phyloP scores from a whole-genome alignment of 1,140 invertebrate species.

The Monochamus saltuarius region DNA sequence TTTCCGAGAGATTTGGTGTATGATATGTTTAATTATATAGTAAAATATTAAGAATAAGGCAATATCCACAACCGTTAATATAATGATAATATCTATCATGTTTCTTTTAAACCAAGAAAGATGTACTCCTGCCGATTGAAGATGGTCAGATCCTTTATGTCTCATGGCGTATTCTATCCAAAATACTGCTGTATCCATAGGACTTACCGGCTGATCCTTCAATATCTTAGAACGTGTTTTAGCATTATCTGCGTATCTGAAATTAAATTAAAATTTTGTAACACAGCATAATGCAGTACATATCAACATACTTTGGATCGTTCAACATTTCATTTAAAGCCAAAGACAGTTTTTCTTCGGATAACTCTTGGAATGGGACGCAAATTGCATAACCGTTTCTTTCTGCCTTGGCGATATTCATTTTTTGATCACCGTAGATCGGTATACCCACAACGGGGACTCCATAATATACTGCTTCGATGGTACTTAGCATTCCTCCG shows the following conservation, averaged over 20 bases:
- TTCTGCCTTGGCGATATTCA: constrained; percentile 42
- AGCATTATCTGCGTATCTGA: constrained; percentile 47
- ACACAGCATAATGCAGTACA: neutral
- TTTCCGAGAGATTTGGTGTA: neutral
- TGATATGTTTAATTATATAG: neutral
- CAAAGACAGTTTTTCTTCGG: constrained; percentile 39
- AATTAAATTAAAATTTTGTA: constrained; percentile 17
- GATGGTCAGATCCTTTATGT: constrained; percentile 50
- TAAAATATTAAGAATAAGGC: constrained; percentile 1
- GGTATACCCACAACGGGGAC: constrained; percentile 55
- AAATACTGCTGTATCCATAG: constrained; percentile 58
- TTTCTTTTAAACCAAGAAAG: constrained; percentile 33
- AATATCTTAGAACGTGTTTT: constrained; percentile 60
- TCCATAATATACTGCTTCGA: constrained; percentile 54
- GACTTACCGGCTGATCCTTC: constrained; percentile 60
- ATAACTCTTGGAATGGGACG: constrained; percentile 46
- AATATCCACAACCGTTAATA: neutral
- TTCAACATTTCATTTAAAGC: constrained; percentile 43
- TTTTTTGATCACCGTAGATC: constrained; percentile 43
- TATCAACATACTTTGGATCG: constrained; percentile 40
- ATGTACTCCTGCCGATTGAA: constrained; percentile 54
- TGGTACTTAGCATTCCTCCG: constrained; percentile 34
- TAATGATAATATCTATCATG: constrained; percentile 28
- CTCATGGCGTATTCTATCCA: constrained; percentile 54
- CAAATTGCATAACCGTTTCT: constrained; percentile 33